Conservation (phyloP, 2,797 vertebrate species). For the Sciurus vulgaris region DNA sequence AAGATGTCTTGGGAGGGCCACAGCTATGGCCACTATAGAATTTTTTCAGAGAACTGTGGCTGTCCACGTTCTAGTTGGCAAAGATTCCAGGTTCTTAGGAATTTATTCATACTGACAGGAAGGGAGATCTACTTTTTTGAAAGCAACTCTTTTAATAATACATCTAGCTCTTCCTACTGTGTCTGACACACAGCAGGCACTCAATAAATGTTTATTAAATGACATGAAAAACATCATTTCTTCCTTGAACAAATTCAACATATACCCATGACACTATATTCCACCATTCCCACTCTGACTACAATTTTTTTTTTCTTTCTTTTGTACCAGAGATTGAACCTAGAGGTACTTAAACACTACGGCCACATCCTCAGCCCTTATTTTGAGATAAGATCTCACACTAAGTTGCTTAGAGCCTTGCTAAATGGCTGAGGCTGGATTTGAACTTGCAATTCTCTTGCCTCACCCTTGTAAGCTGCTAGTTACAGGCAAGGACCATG, state of each 20-base stretch:
- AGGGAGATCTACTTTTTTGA: not conserved
- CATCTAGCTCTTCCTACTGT: not conserved
- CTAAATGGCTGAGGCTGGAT: too few relatives aligned
- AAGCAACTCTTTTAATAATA: not conserved
- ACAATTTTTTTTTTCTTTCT: too few relatives aligned
- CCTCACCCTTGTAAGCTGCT: too few relatives aligned
- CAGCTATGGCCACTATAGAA: not conserved
- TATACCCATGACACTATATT: not conserved
- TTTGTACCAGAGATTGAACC: too few relatives aligned
- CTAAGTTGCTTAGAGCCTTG: too few relatives aligned
- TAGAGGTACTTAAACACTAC: too few relatives aligned
- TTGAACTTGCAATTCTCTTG: too few relatives aligned
- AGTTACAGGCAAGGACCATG: too few relatives aligned
- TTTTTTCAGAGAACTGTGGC: not conserved
- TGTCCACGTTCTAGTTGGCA: not conserved
- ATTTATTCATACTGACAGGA: not conserved
- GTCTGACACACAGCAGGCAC: not conserved
- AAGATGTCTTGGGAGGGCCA: not conserved
- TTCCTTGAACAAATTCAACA: not conserved
- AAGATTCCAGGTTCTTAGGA: conserved; percentile 28
- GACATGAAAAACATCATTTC: not conserved
- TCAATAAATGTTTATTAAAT: not conserved
- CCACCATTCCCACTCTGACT: not conserved
- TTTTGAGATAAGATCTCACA: too few relatives aligned
- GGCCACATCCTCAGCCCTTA: too few relatives aligned